Base-by-base conservation (phyloP, 2,888 invertebrate species). In the Myopa tessellatipennis region DNA sequence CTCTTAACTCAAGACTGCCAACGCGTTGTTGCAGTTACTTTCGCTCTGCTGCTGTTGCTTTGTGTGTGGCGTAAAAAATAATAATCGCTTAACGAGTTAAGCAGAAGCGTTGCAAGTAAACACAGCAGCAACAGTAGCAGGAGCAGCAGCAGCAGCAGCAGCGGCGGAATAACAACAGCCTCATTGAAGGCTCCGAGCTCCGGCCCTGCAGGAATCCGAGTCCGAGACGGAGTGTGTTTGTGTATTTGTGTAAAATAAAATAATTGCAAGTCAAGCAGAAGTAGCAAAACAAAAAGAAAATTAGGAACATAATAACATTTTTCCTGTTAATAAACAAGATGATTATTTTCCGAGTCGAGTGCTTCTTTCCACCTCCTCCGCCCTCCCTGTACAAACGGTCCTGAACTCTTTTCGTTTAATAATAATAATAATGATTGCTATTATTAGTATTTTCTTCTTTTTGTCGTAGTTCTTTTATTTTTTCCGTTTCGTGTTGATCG, bases 71-170 rank as follows among this genome's bases (percentile, higher is more conserved):
- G 10, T 45, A 74, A 68, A n/a, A 74, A 74, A 58, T 26, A 26
- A 68, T 74, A 74, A 74, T 74, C 74, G 74, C 58, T 61, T 68
- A 68, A 55, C 40, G 72, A 63, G 73, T 63, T 73, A 63, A 50
- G 73, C 73, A 16, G 10, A 40, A 16, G 73, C 73, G 61, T 18
- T 61, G 61, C 14, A 73, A 63, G 50, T 10, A 45, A 12, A 18
- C 6, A 69, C 40, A 45, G 40, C 18, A 40, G 4, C 18, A 50
- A 4, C 5, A 72, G 58, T n/a, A 14, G 38, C 34, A 60, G 40
- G 12, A 72, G 40, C 72, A 72, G 38, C 72, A 61, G 61, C 18
- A 61, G 34, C 26, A 61, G 34, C 61, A 58, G 34, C 26, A 18
- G 34, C 61, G n/a, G n/a, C 26, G 45, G 7, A 61, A 14, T n/a